Evolutionary conservation across 1,140 invertebrate species (phyloP).

Genomic region (Cyclargus thomasi): DNA sequence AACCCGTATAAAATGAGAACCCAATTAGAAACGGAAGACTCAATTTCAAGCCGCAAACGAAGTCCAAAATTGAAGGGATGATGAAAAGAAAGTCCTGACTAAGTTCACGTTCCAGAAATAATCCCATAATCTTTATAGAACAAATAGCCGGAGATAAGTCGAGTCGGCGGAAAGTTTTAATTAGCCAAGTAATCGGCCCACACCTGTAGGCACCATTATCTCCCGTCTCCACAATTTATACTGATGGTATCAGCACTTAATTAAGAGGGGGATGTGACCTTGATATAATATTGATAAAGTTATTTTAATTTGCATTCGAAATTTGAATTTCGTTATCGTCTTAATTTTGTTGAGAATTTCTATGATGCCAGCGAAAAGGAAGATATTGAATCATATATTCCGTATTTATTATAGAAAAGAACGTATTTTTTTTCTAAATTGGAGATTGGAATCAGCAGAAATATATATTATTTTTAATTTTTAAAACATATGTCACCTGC

Average conservation of each 20-base stretch:
- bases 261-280: conserved; percentile 19
- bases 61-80: neutral
- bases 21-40: neutral
- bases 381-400: too few species aligned
- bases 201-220: conserved; percentile 22
- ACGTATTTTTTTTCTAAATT: too few species aligned
- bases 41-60: neutral
- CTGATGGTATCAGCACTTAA: conserved; percentile 23
- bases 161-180: conserved; percentile 24
- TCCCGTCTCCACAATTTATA: conserved; percentile 21
- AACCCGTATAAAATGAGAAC: too few species aligned
- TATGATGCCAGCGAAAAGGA: neutral
- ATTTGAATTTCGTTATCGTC: neutral
- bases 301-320: conserved; percentile 12
- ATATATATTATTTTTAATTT: too few species aligned
- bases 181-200: conserved; percentile 22
- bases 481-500: too few species aligned
- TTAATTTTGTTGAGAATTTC: conserved; percentile 2
- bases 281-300: conserved; percentile 14
- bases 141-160: conserved; percentile 22
- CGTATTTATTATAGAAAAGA: too few species aligned
- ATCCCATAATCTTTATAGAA: conserved; percentile 23
- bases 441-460: too few species aligned
- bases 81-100: conserved; percentile 15
- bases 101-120: conserved; percentile 18